Conservation (phyloP, 23 tunicate species). For the Botrylloides violaceus region DNA sequence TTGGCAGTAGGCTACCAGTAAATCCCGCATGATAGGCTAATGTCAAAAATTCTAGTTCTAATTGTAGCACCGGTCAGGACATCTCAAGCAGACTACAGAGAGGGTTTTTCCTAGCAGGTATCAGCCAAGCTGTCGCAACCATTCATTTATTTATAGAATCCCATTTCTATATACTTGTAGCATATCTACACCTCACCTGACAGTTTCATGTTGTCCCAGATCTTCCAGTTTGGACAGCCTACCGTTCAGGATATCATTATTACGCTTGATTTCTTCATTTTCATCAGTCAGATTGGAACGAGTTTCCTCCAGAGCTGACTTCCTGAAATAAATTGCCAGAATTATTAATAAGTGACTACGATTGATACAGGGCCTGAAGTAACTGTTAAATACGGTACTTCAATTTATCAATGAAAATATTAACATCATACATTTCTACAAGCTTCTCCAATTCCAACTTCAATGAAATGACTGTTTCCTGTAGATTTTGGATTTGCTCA, state of each 20-base stretch:
- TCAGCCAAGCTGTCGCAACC: no score
- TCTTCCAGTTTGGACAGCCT: conserved; percentile 11
- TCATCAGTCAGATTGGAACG: conserved; percentile 7
- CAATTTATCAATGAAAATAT: neutral
- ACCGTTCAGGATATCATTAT: conserved; percentile 11
- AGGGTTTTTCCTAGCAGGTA: no score
- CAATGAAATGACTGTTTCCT: conserved; percentile 38
- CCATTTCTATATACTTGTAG: neutral
- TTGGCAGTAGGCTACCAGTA: no score
- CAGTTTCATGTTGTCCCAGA: conserved; percentile 11
- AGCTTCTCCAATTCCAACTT: conserved; percentile 50
- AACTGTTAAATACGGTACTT: neutral
- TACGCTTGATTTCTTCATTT: conserved; percentile 21
- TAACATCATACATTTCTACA: conserved; percentile 41
- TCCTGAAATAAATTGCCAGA: neutral
- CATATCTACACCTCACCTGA: neutral
- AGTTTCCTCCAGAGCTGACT: conserved; percentile 13
- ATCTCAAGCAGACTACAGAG: no score
- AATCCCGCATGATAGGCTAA: no score
- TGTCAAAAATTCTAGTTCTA: no score
- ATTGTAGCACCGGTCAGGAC: no score
- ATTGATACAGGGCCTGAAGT: no score
- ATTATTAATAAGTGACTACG: neutral
- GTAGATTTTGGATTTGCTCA: conserved; percentile 62
- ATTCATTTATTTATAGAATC: neutral